Conservation (phyloP, 2,113 vertebrate genomes). For the Coturnix japonica region DNA sequence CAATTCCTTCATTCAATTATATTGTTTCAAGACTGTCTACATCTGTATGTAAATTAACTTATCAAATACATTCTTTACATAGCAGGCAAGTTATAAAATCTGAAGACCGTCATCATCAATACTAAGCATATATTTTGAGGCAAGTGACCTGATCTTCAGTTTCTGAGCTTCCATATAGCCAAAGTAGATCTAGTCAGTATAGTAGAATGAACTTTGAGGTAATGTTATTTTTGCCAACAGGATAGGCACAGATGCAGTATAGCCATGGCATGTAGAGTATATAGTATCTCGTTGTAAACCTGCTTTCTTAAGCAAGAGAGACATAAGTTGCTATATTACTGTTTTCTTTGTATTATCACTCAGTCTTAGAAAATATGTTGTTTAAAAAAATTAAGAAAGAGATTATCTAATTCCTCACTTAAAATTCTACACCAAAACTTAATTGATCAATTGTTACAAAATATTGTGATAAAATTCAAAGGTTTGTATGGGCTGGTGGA, state of each 20-base stretch:
- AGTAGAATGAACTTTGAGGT: not conserved
- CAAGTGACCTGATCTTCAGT: not conserved
- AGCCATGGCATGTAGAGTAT: fast-evolving
- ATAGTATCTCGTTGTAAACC: not conserved
- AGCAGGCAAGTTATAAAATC: not conserved
- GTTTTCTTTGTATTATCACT: not conserved
- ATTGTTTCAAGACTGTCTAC: not conserved
- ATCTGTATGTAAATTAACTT: not conserved
- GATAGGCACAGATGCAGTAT: too few relatives aligned
- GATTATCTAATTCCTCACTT: not conserved
- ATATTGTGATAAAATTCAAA: not conserved
- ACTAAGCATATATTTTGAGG: not conserved
- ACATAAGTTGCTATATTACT: not conserved
- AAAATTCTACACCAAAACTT: not conserved
- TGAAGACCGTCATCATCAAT: fast-evolving
- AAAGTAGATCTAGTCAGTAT: not conserved
- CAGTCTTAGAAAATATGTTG: not conserved
- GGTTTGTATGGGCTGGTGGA: not conserved
- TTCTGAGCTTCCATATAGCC: not conserved
- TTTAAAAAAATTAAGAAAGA: not conserved
- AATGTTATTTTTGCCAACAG: not conserved
- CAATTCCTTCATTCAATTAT: not conserved
- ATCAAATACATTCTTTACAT: not conserved
- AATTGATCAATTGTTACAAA: not conserved
- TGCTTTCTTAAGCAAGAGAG: not conserved